These are phyloP conservation scores for Trematocara marginatum DNA, from an alignment of 2,113 vertebrate genomes.

Conservation along the genomic window DNA sequence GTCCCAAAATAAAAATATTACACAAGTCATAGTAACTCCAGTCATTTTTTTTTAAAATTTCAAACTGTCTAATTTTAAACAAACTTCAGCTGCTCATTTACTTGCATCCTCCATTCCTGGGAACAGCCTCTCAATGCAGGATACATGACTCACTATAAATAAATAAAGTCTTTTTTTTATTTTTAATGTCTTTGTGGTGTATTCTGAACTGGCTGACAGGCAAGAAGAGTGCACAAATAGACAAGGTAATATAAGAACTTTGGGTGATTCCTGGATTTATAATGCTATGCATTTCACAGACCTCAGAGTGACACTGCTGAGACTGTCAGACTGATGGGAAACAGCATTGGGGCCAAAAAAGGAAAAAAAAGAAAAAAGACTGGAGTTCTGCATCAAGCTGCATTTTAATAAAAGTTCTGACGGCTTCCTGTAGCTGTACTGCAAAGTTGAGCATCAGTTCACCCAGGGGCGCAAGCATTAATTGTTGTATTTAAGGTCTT, in stretches of 20 bases:
- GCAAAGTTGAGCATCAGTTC: neutral
- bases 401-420: neutral
- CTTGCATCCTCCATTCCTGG: neutral
- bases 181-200: neutral
- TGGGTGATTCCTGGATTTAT: neutral
- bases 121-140: neutral
- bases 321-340: neutral
- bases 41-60: neutral
- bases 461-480: neutral
- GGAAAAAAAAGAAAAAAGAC: accelerated
- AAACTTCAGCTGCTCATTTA: neutral
- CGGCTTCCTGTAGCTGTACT: neutral
- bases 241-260: neutral
- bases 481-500: neutral
- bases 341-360: accelerated
- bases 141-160: neutral
- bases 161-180: neutral
- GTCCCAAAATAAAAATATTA: neutral
- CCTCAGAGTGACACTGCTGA: neutral
- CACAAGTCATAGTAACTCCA: neutral
- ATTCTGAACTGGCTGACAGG: neutral
- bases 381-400: neutral
- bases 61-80: neutral
- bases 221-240: neutral
- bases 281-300: neutral